A percentile compares a stretch with the other conserved stretches of the same genome.
phyloP scores from a whole-genome alignment of 2,888 invertebrate species.

The Aleiodes alternator region DNA sequence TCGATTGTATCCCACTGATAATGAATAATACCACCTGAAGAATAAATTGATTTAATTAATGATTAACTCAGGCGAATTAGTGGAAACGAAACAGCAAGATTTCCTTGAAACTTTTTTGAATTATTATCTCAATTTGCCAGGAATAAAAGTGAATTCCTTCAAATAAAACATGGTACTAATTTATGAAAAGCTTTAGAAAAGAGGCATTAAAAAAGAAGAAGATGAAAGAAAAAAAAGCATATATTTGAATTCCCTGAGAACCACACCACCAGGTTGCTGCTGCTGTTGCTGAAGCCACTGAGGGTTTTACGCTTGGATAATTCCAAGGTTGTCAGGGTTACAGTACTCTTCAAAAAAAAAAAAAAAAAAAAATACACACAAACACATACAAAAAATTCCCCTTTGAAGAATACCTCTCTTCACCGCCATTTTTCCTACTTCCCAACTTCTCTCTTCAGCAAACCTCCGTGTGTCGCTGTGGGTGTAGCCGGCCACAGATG shows the following conservation, averaged over 20 bases:
- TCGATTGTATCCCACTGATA: too few relatives aligned
- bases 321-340: conserved; percentile 75
- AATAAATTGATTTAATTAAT: neutral
- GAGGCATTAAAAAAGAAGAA: neutral
- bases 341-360: conserved; percentile 73
- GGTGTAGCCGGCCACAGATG: conserved; percentile 61
- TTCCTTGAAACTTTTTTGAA: neutral
- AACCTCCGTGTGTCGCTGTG: conserved; percentile 54
- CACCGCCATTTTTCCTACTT: conserved; percentile 65
- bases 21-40: neutral
- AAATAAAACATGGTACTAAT: too few relatives aligned
- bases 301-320: conserved; percentile 68
- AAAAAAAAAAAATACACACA: too few relatives aligned
- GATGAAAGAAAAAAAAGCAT: neutral
- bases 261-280: conserved; percentile 1
- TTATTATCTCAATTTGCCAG: too few relatives aligned
- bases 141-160: too few relatives aligned
- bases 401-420: neutral
- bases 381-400: conserved; percentile 53
- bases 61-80: too few relatives aligned
- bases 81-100: neutral
- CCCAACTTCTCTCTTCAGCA: conserved; percentile 48
- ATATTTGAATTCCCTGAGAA: conserved; percentile 22
- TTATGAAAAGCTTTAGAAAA: neutral
- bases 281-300: conserved; percentile 32